These are phyloP conservation scores for Laspeyria flexula DNA, from an alignment of 2,888 invertebrate genomes.

Conservation along the genomic window DNA sequence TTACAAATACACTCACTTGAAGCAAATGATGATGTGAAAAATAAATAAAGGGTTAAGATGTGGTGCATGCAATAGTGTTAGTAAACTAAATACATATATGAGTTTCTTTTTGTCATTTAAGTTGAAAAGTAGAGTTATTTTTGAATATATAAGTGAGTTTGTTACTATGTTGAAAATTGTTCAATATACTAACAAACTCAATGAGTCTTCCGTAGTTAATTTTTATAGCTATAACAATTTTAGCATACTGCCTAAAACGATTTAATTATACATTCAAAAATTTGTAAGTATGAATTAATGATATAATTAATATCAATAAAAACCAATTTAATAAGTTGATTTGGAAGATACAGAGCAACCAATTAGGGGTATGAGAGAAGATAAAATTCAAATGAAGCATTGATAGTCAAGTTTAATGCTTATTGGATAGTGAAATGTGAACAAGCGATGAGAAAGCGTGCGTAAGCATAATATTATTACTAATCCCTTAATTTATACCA, in stretches of 20 bases:
- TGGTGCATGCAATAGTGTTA: conserved; percentile 43
- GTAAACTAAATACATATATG: conserved; percentile 11
- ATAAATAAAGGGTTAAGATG: conserved; percentile 42
- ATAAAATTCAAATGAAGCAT: conserved; percentile 29
- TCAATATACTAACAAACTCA: not conserved
- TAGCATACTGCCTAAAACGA: too few relatives aligned
- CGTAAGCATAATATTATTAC: conserved; percentile 51
- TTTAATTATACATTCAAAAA: not conserved
- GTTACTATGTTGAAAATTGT: too few relatives aligned
- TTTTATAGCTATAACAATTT: too few relatives aligned
- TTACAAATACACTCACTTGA: conserved; percentile 41
- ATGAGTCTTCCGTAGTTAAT: too few relatives aligned
- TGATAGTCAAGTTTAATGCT: conserved; percentile 24
- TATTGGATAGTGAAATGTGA: conserved; percentile 29
- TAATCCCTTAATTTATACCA: conserved; percentile 31
- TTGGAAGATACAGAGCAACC: conserved; percentile 46
- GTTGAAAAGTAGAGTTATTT: not conserved
- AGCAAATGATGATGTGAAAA: conserved; percentile 45
- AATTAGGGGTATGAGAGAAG: conserved; percentile 44
- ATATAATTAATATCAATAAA: conserved; percentile 15
- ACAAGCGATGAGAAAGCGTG: conserved; percentile 70
- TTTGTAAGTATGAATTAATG: conserved; percentile 16
- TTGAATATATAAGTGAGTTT: too few relatives aligned
- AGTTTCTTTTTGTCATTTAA: conserved; percentile 1
- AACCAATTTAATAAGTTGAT: conserved; percentile 37